These are phyloP conservation scores for Cremastobaeus sp. DNA, from an alignment of 2,888 invertebrate genomes.

Conservation along the genomic window DNA sequence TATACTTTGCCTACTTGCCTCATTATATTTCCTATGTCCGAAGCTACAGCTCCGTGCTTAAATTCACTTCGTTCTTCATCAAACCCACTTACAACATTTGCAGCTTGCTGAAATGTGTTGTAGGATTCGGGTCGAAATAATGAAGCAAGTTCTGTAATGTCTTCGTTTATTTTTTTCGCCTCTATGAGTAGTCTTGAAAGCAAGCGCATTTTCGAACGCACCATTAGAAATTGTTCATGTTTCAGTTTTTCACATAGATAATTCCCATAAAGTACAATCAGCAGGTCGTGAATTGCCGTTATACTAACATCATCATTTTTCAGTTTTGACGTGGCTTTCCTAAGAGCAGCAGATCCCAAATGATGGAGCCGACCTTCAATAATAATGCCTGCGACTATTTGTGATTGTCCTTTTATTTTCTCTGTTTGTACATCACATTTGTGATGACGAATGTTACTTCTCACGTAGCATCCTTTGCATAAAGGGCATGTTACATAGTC, in stretches of 20 bases:
- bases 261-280: conserved; percentile 18
- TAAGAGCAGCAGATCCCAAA: neutral
- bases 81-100: neutral
- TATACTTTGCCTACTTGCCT: conserved; percentile 6
- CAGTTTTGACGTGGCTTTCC: neutral
- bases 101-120: neutral
- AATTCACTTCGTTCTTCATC: conserved; percentile 4
- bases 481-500: neutral
- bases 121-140: neutral
- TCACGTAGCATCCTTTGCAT: conserved; percentile 8
- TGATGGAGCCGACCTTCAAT: conserved; percentile 16
- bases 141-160: conserved; percentile 2
- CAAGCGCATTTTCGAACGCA: conserved; percentile 16
- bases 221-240: neutral
- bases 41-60: conserved; percentile 1
- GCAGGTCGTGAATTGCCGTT: neutral
- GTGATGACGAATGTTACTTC: conserved; percentile 17
- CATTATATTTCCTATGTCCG: conserved; percentile 8
- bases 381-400: conserved; percentile 10
- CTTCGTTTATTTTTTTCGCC: neutral
- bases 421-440: conserved; percentile 8
- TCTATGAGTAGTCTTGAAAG: neutral
- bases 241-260: neutral
- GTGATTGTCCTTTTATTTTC: conserved; percentile 10
- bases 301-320: conserved; percentile 1